phyloP scores from a whole-genome alignment of 2,888 invertebrate species.

The Physocephala rufipes region DNA sequence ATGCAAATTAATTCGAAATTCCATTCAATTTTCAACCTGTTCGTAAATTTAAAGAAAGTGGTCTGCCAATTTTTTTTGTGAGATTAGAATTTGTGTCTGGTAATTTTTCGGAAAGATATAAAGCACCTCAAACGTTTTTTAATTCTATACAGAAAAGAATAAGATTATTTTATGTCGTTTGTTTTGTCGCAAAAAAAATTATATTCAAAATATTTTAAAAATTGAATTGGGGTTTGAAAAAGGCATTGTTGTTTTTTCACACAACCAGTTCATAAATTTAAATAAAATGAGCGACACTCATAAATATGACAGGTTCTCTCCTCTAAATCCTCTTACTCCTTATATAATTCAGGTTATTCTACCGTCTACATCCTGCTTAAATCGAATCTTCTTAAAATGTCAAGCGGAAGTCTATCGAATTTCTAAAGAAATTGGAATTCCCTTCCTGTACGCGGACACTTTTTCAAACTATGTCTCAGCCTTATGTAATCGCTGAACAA shows the following conservation, averaged over 20 bases:
- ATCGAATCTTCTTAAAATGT: not conserved
- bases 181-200: too few relatives aligned
- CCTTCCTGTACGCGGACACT: slow-evolving; percentile 14
- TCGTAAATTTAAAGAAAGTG: not conserved
- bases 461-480: not conserved
- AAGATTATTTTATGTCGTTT: too few relatives aligned
- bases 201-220: too few relatives aligned
- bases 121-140: too few relatives aligned
- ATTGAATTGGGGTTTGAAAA: too few relatives aligned
- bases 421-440: slow-evolving; percentile 33
- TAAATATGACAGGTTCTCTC: not conserved
- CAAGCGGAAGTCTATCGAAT: slow-evolving; percentile 20
- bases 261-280: not conserved
- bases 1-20: too few relatives aligned
- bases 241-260: too few relatives aligned
- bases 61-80: too few relatives aligned
- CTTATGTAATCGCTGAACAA: not conserved
- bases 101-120: too few relatives aligned
- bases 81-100: too few relatives aligned
- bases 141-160: too few relatives aligned
- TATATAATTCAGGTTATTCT: not conserved
- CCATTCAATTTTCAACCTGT: not conserved
- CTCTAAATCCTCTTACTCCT: not conserved
- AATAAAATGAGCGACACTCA: not conserved
- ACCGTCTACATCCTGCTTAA: not conserved